Base-by-base conservation (phyloP, 2,888 invertebrate species). In the Choreutis nemorana region DNA sequence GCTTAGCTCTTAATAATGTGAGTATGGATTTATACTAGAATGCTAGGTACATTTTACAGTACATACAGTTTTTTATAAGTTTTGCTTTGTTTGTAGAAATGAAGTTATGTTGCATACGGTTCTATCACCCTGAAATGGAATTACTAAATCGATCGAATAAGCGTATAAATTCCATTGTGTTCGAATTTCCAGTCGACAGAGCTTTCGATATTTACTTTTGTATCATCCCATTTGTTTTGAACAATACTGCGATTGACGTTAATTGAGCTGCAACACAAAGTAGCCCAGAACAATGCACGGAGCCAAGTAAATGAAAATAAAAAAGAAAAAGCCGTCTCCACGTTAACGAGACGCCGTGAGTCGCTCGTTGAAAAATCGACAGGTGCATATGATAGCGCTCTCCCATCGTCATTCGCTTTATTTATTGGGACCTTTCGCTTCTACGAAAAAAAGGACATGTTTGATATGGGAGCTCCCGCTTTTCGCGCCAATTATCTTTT, bases 321-420 rank as follows among this genome's bases (percentile, higher is more conserved):
- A 10, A 23, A 23, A 26, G n/a, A 25, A 26, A 37, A 55, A 57
- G 41, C 46, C 28, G 7, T 10, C 30, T 55, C 66, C 56, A 52
- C 38, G 43, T 33, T 45, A 34, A 28, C 29, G 25, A 35, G 31
- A 21, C 14, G 22, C 13, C 16, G 9, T 27, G 33, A 26, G 34
- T 23, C 11, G 31, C 35, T 43, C 47, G 52, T 53, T 64, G 55
- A 65, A 60, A 56, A 61, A 65, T 64, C 59, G 64, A 48, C 70
- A 71, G 71, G 66, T 72, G 71, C 65, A 65, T 54, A 51, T 68
- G 68, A 72, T 70, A 65, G 60, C 60, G 48, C 50, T 54, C 43
- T 41, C 45, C 55, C 53, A 59, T 48, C 48, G 53, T 55, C 48
- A 53, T 62, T 57, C 55, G 42, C 52, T 56, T 63, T 67, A 68